phyloP scores from a whole-genome alignment of 53 echinoderm and acorn worm species.

The Hippasteria phrygiana region DNA sequence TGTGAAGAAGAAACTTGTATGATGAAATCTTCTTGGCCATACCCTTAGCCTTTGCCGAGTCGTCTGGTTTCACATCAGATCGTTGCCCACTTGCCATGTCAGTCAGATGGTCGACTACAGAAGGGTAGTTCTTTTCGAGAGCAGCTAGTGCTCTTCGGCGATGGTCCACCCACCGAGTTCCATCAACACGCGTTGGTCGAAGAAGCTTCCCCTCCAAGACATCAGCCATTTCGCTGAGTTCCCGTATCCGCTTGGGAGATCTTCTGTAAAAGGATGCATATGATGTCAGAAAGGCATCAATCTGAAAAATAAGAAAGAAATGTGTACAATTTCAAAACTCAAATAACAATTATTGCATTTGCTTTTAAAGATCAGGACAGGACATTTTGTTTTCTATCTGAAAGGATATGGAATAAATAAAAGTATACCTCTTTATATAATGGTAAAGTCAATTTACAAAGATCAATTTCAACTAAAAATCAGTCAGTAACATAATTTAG shows the following conservation, averaged over 20 bases:
- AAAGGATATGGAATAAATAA: too few relatives aligned
- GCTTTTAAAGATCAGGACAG: too few relatives aligned
- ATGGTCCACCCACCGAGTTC: slow-evolving; percentile 68
- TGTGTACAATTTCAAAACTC: neutral
- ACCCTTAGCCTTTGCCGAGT: neutral
- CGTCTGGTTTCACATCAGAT: neutral
- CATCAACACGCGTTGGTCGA: slow-evolving; percentile 41
- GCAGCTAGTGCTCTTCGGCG: slow-evolving; percentile 24
- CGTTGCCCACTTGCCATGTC: slow-evolving; percentile 31
- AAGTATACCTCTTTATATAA: too few relatives aligned
- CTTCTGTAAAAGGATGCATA: slow-evolving; percentile 51
- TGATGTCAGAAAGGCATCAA: slow-evolving; percentile 32
- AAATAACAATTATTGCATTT: neutral
- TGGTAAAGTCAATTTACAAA: too few relatives aligned
- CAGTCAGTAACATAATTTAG: too few relatives aligned
- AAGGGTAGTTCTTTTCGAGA: slow-evolving; percentile 40
- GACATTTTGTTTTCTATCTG: too few relatives aligned
- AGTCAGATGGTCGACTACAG: slow-evolving; percentile 25
- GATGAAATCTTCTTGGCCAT: slow-evolving; percentile 7
- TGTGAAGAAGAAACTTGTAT: slow-evolving; percentile 24
- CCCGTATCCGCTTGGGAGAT: slow-evolving; percentile 32
- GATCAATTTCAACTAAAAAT: too few relatives aligned
- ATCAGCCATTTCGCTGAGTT: slow-evolving; percentile 39
- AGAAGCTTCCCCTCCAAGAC: slow-evolving; percentile 49
- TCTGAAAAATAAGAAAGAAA: slow-evolving; percentile 35